Evolutionary conservation across 2,888 invertebrate genomes (phyloP), one percentile per base, ranked within the genome.

Genomic region (Odontocerum albicorne): DNA sequence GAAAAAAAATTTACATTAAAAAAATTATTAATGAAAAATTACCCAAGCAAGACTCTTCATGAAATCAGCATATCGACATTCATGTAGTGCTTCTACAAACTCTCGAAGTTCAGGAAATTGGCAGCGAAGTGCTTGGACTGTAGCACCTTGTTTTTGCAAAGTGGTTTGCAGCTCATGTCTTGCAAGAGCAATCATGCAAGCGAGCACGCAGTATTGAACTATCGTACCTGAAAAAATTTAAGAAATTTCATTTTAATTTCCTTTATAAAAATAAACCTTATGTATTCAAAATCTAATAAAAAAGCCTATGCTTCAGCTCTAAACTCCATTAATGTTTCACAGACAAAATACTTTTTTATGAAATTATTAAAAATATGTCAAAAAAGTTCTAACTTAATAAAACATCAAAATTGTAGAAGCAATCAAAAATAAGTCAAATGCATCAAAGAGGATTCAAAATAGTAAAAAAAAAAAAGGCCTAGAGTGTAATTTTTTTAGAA

Each of bases 51-150:
- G 70, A 63, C 77, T 77, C 66, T 77, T 77, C 70, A 79, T 70
- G 74, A 99, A 99, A 63, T 96, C 89, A n/a, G 88, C 89, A 70
- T 96, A 96, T 61, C 92, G 87, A 66, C 95, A 96, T 65, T 93
- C 90, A 69, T 96, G 96, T 10, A 96, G 75, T 0, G 96, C 91
- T 64, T 79, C 77, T 47, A 91, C 81, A 61, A 85, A 85, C 61
- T 86, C 81, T 50, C 82, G 72, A 1, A 87, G 72, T 60, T 84
- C 80, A 2, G 84, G 83, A 69, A 78, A 80, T 44, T 85, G 75
- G 15, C 84, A 82, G 59, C 88, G 86, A 8, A 92, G 73, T 1
- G 88, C 87, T 67, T 92, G 90, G 52, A 89, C 83, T 12, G 91
- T 86, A 44, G 90, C 88, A 1, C 81, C 81, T 61, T 80, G 80